Evolutionary conservation across 2,113 vertebrate species (phyloP).

Genomic region (Erythrolamprus reginae): DNA sequence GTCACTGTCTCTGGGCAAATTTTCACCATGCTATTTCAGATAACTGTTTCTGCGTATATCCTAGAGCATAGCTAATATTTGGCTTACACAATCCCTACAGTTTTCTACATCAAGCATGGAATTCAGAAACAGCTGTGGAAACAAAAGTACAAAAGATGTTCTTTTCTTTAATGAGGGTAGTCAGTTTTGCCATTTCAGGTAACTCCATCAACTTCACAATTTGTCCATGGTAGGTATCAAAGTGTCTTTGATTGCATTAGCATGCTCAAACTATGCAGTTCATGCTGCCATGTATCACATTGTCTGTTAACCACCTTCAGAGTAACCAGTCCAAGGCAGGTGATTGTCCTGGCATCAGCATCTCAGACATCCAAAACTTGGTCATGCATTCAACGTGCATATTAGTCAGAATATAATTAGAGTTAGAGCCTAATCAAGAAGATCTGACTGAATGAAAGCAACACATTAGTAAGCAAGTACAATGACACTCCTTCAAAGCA

Average conservation of each 20-base stretch:
- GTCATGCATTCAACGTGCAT: not conserved
- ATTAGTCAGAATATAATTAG: not conserved
- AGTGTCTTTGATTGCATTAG: not conserved
- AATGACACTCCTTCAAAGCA: not conserved
- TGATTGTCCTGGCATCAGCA: not conserved
- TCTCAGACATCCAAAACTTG: not conserved
- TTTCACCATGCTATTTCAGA: too few relatives aligned
- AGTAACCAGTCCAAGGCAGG: not conserved
- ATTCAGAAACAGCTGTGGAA: too few relatives aligned
- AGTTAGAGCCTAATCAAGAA: not conserved
- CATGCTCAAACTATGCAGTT: not conserved
- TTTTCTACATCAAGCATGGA: too few relatives aligned
- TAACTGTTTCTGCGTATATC: too few relatives aligned
- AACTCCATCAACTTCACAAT: too few relatives aligned
- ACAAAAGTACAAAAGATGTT: too few relatives aligned
- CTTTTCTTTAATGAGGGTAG: too few relatives aligned
- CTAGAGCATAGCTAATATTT: too few relatives aligned
- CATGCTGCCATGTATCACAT: not conserved
- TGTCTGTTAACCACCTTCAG: not conserved
- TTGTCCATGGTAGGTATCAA: too few relatives aligned
- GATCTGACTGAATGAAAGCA: not conserved
- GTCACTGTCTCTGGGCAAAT: too few relatives aligned
- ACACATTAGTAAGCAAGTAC: not conserved
- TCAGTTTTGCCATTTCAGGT: too few relatives aligned
- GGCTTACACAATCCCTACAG: too few relatives aligned